Evolutionary conservation across 2,888 invertebrate genomes (phyloP), one percentile per base, ranked within the genome.

Genomic region (Labia minor): DNA sequence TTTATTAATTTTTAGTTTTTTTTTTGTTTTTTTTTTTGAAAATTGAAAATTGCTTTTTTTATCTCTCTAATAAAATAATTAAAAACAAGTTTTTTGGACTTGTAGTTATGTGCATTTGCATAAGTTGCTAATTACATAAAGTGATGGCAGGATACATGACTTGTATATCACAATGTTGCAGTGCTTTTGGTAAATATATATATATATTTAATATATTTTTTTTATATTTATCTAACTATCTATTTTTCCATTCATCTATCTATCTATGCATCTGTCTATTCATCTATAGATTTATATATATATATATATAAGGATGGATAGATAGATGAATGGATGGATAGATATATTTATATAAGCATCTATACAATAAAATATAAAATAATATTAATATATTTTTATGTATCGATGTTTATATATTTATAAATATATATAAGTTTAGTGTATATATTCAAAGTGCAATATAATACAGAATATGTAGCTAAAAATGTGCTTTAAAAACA

Each of bases 91-190:
- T 49, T 49, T 26, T 49, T 49, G 49, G 49, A 49, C 49, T 49
- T 49, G 49, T 49, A 49, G 49, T 49, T 49, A 49, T n/a, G 49
- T 49, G 49, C 49, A 49, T 49, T 49, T 49, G 49, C 49, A 49
- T 49, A 49, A 49, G 3, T 49, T 49, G 49, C 49, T 49, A 49
- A 49, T 8, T 49, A 49, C 49, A n/a, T 49, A 49, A 49, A 65
- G 66, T 67, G 68, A 66, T 70, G 70, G 70, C 70, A 70, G 70
- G 70, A 70, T 66, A 66, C 33, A 65, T 68, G 21, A 67, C 16
- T 49, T 49, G 49, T 63, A 66, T 70, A 70, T 70, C 70, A 70
- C 70, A 70, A 67, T 66, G 67, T 70, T 65, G 66, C 70, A 69
- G 68, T 67, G 66, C 68, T 65, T 64, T 49, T 49, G 49, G n/a